These are phyloP conservation scores for Paracyclopina nana DNA, from an alignment of 1,140 invertebrate species.

Conservation along the genomic window DNA sequence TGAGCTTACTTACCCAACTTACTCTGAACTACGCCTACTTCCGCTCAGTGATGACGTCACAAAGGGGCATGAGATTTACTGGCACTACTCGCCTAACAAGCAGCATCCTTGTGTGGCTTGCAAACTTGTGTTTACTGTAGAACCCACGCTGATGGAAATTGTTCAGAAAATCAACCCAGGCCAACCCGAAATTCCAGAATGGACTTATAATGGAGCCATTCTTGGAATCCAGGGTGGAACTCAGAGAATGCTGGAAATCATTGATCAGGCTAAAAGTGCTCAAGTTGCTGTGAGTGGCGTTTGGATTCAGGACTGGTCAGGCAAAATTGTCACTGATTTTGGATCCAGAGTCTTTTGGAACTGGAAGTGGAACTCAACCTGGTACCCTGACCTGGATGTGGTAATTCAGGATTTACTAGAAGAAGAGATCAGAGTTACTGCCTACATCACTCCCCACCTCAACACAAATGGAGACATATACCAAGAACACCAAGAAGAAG, in stretches of 20 bases:
- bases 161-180: constrained; percentile 20
- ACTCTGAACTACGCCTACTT: constrained; percentile 25
- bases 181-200: constrained; percentile 24
- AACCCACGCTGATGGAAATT: constrained; percentile 19
- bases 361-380: constrained; percentile 27
- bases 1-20: constrained; percentile 19
- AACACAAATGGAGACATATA: constrained; percentile 25
- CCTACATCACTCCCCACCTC: constrained; percentile 28
- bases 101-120: neutral
- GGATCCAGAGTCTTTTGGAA: constrained; percentile 29
- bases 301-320: constrained; percentile 31
- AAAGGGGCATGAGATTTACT: constrained; percentile 22
- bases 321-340: constrained; percentile 25
- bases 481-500: constrained; percentile 20
- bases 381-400: constrained; percentile 25
- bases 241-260: constrained; percentile 20
- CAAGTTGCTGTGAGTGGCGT: constrained; percentile 24
- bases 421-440: constrained; percentile 23
- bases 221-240: constrained; percentile 27
- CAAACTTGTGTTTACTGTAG: constrained; percentile 18
- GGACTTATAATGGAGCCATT: constrained; percentile 26
- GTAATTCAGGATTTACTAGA: constrained; percentile 22
- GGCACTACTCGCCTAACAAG: constrained; percentile 14
- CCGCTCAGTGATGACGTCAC: constrained; percentile 21
- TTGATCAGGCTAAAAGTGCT: constrained; percentile 21